These are phyloP conservation scores for Zhuqinia jingwanae DNA, from an alignment of 2,888 invertebrate genomes.

Conservation along the genomic window DNA sequence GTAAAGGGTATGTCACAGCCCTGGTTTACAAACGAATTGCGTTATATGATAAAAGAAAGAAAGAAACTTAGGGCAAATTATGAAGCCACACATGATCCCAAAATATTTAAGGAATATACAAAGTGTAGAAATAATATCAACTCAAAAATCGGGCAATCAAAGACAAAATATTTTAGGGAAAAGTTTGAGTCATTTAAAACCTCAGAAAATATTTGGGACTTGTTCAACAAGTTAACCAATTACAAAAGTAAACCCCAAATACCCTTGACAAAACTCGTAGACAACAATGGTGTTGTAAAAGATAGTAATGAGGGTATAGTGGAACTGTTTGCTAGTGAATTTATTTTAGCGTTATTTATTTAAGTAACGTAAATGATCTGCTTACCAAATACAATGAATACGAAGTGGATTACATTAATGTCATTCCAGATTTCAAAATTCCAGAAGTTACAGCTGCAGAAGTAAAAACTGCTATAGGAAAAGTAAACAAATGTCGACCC, in stretches of 20 bases:
- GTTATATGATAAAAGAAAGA: neutral
- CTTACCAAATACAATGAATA: too few relatives aligned
- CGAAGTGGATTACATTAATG: too few relatives aligned
- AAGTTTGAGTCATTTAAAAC: neutral
- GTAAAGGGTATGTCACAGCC: neutral
- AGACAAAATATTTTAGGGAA: neutral
- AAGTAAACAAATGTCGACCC: too few relatives aligned
- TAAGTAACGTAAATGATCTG: too few relatives aligned
- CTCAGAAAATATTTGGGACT: neutral
- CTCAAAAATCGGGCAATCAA: neutral
- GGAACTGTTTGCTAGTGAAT: too few relatives aligned
- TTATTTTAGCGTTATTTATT: too few relatives aligned
- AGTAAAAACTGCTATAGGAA: too few relatives aligned
- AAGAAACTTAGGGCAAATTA: neutral
- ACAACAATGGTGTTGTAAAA: neutral
- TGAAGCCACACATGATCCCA: neutral
- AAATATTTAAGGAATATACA: neutral
- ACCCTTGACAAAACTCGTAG: slow-evolving; percentile 2
- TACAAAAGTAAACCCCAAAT: neutral
- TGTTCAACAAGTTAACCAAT: slow-evolving; percentile 25
- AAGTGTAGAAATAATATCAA: neutral
- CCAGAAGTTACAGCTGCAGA: too few relatives aligned
- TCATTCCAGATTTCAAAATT: too few relatives aligned
- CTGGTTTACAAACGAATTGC: neutral
- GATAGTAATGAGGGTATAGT: too few relatives aligned